phyloP scores from a whole-genome alignment of 1,140 invertebrate genomes.

The Heliconius hermathena region DNA sequence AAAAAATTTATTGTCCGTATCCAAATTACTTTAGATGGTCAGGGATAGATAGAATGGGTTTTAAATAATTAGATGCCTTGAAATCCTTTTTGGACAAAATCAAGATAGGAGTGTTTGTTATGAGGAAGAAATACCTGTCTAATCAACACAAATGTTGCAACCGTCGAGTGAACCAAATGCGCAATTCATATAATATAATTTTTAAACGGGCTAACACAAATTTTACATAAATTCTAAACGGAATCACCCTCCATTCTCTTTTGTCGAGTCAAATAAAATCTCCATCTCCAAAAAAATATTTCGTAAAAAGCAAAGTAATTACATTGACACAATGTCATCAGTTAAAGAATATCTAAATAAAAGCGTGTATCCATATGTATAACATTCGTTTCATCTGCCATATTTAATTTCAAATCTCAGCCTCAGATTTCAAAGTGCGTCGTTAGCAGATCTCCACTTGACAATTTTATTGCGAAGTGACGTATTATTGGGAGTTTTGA shows the following conservation, averaged over 20 bases:
- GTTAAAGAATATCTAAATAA: slow-evolving; percentile 16
- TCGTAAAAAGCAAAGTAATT: not conserved
- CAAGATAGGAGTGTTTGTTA: not conserved
- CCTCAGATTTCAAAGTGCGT: slow-evolving; percentile 66
- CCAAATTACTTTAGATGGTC: slow-evolving; percentile 42
- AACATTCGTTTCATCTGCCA: slow-evolving; percentile 22
- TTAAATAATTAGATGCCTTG: slow-evolving; percentile 25
- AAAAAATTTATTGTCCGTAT: slow-evolving; percentile 55
- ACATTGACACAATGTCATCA: not conserved
- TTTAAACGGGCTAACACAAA: too few species aligned
- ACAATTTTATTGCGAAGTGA: slow-evolving; percentile 74
- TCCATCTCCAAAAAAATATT: not conserved
- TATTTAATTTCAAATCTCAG: slow-evolving; percentile 61
- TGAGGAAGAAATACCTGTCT: not conserved
- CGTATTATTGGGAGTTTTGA: slow-evolving; percentile 61
- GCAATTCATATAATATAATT: too few species aligned
- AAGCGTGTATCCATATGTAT: slow-evolving; percentile 13
- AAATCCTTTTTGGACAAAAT: not conserved
- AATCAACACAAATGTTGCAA: not conserved
- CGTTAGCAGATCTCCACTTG: slow-evolving; percentile 72
- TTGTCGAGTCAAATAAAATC: not conserved
- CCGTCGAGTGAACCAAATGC: too few species aligned
- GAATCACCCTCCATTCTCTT: too few species aligned
- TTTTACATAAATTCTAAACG: too few species aligned
- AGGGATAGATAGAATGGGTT: slow-evolving; percentile 26